These are phyloP conservation scores for Siniperca chuatsi DNA, from an alignment of 2,113 vertebrate species.

Conservation along the genomic window DNA sequence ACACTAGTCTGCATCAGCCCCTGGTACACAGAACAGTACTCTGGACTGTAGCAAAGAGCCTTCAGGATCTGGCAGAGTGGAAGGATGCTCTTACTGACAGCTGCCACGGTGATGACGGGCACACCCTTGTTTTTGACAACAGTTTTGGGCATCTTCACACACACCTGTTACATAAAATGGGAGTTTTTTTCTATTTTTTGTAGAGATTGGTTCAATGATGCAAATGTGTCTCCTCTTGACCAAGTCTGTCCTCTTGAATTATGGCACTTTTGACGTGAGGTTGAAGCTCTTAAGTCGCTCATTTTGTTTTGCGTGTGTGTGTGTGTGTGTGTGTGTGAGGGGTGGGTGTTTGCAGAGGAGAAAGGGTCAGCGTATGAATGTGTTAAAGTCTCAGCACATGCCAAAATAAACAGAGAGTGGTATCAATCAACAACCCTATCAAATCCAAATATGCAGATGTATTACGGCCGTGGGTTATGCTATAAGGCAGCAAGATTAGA, in stretches of 20 bases:
- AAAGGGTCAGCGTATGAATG: slow-evolving; percentile 15
- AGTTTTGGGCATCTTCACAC: slow-evolving; percentile 42
- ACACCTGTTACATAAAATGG: background rate
- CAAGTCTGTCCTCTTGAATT: background rate
- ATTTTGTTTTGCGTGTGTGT: background rate
- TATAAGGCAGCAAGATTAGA: background rate
- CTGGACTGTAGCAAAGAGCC: slow-evolving; percentile 47
- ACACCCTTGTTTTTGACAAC: slow-evolving; percentile 31
- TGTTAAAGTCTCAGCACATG: slow-evolving; percentile 9
- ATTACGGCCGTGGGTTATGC: background rate
- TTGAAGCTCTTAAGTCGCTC: background rate
- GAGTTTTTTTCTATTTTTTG: background rate
- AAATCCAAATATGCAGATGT: slow-evolving; percentile 44
- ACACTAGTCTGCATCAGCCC: slow-evolving; percentile 3
- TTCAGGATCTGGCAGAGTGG: slow-evolving; percentile 50
- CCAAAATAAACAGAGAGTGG: slow-evolving; percentile 28
- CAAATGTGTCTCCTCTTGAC: background rate
- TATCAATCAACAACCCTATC: slow-evolving; percentile 43
- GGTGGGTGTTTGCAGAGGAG: background rate
- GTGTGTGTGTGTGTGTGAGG: background rate
- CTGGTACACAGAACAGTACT: slow-evolving; percentile 29
- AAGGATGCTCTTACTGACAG: slow-evolving; percentile 30
- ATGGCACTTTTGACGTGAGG: background rate
- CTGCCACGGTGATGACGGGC: slow-evolving; percentile 34
- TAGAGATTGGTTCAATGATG: background rate